phyloP scores from a whole-genome alignment of 2,113 vertebrate species.

The Larimichthys crocea region DNA sequence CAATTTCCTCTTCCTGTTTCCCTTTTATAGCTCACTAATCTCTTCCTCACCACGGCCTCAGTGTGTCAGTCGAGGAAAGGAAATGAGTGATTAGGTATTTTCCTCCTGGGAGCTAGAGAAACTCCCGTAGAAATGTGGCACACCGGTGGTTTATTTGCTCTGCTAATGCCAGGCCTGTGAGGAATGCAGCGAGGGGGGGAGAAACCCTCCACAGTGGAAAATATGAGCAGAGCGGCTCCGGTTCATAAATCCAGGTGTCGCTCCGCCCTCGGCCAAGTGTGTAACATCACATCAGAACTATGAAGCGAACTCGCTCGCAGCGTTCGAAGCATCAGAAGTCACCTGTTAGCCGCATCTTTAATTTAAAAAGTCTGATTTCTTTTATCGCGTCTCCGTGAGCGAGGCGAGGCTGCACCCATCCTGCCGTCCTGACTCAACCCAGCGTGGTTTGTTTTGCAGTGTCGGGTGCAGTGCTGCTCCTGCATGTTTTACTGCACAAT shows the following conservation, averaged over 20 bases:
- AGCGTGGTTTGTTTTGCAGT: constrained; percentile 42
- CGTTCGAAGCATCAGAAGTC: too few relatives aligned
- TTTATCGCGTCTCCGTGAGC: background rate
- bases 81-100: constrained; percentile 77
- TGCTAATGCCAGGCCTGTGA: constrained; percentile 69
- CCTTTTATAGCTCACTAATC: constrained; percentile 54
- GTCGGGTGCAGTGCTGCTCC: constrained; percentile 19
- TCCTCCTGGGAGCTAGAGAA: constrained; percentile 50
- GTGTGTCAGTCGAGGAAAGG: constrained; percentile 54
- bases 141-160: constrained; percentile 67
- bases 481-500: constrained; percentile 3
- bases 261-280: background rate
- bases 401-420: constrained; percentile 56
- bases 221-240: constrained; percentile 19
- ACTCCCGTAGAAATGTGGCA: constrained; percentile 56
- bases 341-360: too few relatives aligned
- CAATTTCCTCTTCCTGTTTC: constrained; percentile 63
- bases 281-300: background rate
- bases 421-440: constrained; percentile 8
- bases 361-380: background rate
- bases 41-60: constrained; percentile 48
- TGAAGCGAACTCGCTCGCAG: too few relatives aligned
- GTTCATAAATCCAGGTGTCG: constrained; percentile 27
- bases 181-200: constrained; percentile 50
- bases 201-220: constrained; percentile 36